A percentile compares a stretch with the other conserved stretches of the same genome.
Conservation (phyloP, 1,140 invertebrate species). For the Bombus vancouverensis region DNA sequence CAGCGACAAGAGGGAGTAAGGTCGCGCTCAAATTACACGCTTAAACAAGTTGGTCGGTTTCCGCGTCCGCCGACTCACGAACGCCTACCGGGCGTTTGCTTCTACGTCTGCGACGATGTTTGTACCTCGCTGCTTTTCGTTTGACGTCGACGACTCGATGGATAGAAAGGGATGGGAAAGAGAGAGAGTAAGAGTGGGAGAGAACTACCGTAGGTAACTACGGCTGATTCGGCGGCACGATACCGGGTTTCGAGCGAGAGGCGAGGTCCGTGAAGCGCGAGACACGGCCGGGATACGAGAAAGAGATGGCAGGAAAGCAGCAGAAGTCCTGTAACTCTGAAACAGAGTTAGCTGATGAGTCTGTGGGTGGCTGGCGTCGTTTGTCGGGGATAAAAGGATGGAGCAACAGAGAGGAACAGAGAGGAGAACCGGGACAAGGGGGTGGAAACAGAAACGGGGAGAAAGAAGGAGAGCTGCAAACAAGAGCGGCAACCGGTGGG, state of each 20-base stretch:
- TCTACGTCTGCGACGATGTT: constrained; percentile 69
- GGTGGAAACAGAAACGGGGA: constrained; percentile 33
- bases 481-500: constrained; percentile 17
- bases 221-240: constrained; percentile 77
- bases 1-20: neutral
- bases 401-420: constrained; percentile 13
- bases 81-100: constrained; percentile 30
- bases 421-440: neutral
- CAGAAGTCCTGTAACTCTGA: constrained; percentile 76
- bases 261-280: constrained; percentile 39
- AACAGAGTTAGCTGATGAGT: constrained; percentile 82
- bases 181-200: neutral
- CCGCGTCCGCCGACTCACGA: constrained; percentile 10
- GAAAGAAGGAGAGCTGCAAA: constrained; percentile 15
- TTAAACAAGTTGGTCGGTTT: constrained; percentile 63
- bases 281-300: constrained; percentile 48
- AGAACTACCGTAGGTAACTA: constrained; percentile 77
- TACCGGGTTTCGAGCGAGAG: constrained; percentile 47
- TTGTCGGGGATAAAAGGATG: constrained; percentile 70
- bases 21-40: constrained; percentile 50
- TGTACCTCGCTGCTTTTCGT: constrained; percentile 76
- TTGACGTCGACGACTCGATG: constrained; percentile 71
- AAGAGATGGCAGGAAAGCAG: constrained; percentile 23
- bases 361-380: constrained; percentile 78
- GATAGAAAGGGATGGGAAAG: constrained; percentile 33